phyloP scores from a whole-genome alignment of 2,888 invertebrate genomes.

The Acronicta psi region DNA sequence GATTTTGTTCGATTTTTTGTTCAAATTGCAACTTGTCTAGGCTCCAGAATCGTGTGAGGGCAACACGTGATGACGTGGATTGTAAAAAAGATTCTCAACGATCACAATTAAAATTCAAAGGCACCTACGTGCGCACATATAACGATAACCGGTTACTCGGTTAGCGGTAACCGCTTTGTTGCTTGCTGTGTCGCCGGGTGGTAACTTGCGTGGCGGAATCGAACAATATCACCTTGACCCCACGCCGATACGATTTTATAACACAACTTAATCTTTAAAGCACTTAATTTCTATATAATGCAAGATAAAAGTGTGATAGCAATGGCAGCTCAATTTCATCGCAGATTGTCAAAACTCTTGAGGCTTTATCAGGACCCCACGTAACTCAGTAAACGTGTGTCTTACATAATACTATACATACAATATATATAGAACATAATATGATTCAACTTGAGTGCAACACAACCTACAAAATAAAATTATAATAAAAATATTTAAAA shows the following conservation, averaged over 20 bases:
- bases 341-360: too few relatives aligned
- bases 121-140: conserved; percentile 32
- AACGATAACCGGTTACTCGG: conserved; percentile 47
- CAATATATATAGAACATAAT: too few relatives aligned
- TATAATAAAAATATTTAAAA: too few relatives aligned
- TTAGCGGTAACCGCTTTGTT: conserved; percentile 25
- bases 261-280: conserved; percentile 10
- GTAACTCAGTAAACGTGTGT: too few relatives aligned
- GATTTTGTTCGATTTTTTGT: too few relatives aligned
- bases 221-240: conserved; percentile 45
- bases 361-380: too few relatives aligned
- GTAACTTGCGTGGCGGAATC: conserved; percentile 21
- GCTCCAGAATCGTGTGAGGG: conserved; percentile 30
- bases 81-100: conserved; percentile 20
- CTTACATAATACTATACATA: too few relatives aligned
- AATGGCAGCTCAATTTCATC: not conserved
- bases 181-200: conserved; percentile 4
- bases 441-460: too few relatives aligned
- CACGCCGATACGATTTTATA: conserved; percentile 38
- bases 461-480: too few relatives aligned
- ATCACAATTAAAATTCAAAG: conserved; percentile 45
- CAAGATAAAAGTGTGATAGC: conserved; percentile 6
- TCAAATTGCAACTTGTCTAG: too few relatives aligned
- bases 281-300: conserved; percentile 8
- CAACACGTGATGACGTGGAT: conserved; percentile 20